Evolutionary conservation across 2,797 vertebrate species (phyloP), one percentile per base, ranked within the genome.

Genomic region (Sebastes minor): DNA sequence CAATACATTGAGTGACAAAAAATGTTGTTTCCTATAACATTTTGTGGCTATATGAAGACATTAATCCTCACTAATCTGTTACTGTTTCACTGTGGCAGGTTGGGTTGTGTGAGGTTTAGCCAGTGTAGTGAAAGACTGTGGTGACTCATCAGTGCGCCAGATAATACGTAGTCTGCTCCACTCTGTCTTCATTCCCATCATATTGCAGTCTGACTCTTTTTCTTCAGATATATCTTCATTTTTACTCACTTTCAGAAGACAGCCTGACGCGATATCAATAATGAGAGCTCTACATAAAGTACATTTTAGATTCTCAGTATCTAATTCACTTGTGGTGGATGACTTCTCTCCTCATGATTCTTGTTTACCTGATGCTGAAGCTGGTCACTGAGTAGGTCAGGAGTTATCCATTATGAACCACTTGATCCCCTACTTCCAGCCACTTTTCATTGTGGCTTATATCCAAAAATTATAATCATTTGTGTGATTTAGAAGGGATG

Each of bases 81-180:
- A 76, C 25, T 4, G 46, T 75, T 68, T 84, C 57, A 8, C 64
- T 46, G 60, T 61, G 55, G 76, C 73, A 66, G 86, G 79, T 80
- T 70, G 56, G 38, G 52, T 67, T 57, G 73, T 80, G 59, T 79
- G 78, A 75, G 62, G 67, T 86, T 88, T 79, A 85, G 53, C 79
- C 60, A 35, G 46, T 76, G 78, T 78, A 33, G 46, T 49, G 46
- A 49, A 49, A 49, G 49, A 53, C 49, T 35, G 85, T n/a, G 85
- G 86, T 95, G 94, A 95, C 86, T 95, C 93, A 95, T 94, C 90
- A 46, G 73, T 94, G 94, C 93, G 55, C 85, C 92, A 91, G 71
- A 91, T 84, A 78, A 83, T 72, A 67, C 22, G n/a, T 52, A 63
- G 49, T 70, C 78, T 83, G 67, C 69, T 57, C 38, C 11, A 76